Base-by-base conservation (phyloP, 2,797 vertebrate genomes). In the Cuculus canorus region DNA sequence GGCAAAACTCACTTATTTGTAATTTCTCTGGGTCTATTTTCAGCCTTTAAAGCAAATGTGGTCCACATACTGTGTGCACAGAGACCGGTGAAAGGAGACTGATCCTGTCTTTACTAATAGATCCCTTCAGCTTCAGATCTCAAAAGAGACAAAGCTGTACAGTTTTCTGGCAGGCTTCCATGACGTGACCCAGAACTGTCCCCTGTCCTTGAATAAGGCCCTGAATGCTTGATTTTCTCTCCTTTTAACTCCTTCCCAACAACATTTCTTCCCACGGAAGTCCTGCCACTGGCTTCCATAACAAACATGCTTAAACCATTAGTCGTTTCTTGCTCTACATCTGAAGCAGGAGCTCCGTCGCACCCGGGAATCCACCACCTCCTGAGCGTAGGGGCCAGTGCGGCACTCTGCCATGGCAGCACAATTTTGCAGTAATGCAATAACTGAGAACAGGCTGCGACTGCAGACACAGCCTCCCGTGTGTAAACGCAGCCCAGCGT, bases 311-410 rank as follows among this genome's bases (percentile, higher is more conserved):
- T 66, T 76, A 66, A 15, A 88, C 70, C 48, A 4, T 84, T 80
- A 60, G 63, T 80, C 3, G 3, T 82, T 48, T 77, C 35, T 64
- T 81, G 52, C 60, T 77, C 63, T 69, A 2, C 57, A 22, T 33
- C 69, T 0, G 0, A 57, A 79, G 57, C 7, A 3, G 4, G 10
- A 77, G 60, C 39, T 68, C 54, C 0, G 1, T 85, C 4, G 4
- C 53, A 5, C 48, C 2, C 3, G 71, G 41, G 7, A 8, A 53
- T 32, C 9, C 48, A 18, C 43, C 77, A 53, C 30, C 54, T 81
- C 63, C 35, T 0, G 13, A 70, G 68, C 5, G 1, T 56, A 18
- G 68, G 48, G 64, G 48, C 82, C 48, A 50, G 60, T 3, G 2
- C 3, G 3, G 19, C 3, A 9, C 76, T 78, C 15, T 1, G 23